A percentile compares a stretch with the other conserved stretches of the same genome.
Conservation (phyloP, 2,113 vertebrate species). For the Oceanites oceanicus region DNA sequence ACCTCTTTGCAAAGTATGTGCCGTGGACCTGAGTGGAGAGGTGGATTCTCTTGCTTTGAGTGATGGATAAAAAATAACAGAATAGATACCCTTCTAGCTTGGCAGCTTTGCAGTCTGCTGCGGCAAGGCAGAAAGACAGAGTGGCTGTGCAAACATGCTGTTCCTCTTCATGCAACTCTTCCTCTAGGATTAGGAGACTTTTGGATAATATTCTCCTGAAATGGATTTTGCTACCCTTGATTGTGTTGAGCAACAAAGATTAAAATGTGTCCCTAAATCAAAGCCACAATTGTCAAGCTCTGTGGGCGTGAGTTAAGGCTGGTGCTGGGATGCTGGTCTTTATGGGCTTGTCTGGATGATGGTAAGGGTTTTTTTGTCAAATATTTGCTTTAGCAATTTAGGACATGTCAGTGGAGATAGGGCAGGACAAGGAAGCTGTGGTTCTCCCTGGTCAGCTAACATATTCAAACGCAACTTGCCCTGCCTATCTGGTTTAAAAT, state of each 20-base stretch:
- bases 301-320: not conserved
- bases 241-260: not conserved
- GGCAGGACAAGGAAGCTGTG: not conserved
- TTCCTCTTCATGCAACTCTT: not conserved
- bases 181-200: not conserved
- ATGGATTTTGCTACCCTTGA: not conserved
- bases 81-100: not conserved
- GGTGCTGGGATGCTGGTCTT: not conserved
- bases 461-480: not conserved
- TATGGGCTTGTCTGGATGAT: not conserved
- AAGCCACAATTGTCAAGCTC: not conserved
- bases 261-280: not conserved
- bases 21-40: not conserved
- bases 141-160: not conserved
- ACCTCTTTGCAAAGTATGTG: not conserved
- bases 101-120: not conserved
- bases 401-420: not conserved
- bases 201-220: not conserved
- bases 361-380: not conserved
- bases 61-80: not conserved
- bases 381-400: not conserved
- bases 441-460: not conserved
- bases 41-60: not conserved
- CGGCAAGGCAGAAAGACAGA: not conserved
- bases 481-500: slow-evolving; percentile 5